Percentiles rank a stretch among this genome's conserved stretches.
Evolutionary conservation across 30 jellyfish, hydroid and myxozoan species (phyloP).

Genomic region (Hydractinia symbiolongicarpus): DNA sequence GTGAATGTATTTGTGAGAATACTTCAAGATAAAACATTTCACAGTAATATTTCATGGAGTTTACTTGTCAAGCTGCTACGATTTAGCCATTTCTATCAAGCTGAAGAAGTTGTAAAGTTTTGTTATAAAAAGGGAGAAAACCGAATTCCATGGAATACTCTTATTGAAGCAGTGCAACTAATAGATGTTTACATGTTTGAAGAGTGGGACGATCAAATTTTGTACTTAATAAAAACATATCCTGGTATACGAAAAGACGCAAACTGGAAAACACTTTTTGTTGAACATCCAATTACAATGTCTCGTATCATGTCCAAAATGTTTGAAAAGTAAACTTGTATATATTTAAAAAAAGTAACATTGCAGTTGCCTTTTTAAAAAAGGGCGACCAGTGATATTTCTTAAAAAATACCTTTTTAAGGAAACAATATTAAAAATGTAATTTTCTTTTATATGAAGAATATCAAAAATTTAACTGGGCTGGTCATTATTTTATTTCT

Average conservation of each 20-base stretch:
- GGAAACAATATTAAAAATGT: too few species aligned
- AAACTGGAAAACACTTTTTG: background rate
- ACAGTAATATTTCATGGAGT: background rate
- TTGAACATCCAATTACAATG: background rate
- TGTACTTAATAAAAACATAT: background rate
- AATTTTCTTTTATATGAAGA: too few species aligned
- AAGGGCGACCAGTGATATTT: too few species aligned
- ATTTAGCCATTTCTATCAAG: constrained; percentile 13
- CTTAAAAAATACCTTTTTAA: too few species aligned
- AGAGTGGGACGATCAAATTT: constrained; percentile 2
- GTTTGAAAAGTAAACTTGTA: too few species aligned
- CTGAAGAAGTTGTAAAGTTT: background rate
- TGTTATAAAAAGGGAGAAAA: background rate
- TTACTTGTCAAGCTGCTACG: background rate
- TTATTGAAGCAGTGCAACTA: background rate
- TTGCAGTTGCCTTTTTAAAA: too few species aligned
- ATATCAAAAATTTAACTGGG: too few species aligned
- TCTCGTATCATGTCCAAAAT: background rate
- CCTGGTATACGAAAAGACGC: background rate
- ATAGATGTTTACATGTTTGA: background rate
- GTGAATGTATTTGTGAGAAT: background rate
- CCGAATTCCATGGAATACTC: background rate
- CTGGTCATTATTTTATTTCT: too few species aligned
- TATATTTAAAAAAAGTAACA: too few species aligned
- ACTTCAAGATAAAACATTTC: background rate